These are phyloP conservation scores for Metaphire vulgaris DNA, from an alignment of 1,140 invertebrate genomes.

Conservation along the genomic window DNA sequence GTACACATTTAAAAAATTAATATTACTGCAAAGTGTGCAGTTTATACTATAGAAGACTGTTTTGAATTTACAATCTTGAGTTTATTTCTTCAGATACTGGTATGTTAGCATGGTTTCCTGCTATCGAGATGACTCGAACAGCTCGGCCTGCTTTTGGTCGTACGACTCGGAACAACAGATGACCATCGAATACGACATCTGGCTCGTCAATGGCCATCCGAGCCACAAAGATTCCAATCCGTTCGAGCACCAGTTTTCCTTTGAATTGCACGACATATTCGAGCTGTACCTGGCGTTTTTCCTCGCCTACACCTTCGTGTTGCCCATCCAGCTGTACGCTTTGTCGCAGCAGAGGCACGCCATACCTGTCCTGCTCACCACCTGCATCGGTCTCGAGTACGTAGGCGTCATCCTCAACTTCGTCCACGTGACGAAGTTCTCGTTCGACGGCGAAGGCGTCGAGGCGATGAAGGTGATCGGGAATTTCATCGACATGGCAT, in stretches of 20 bases:
- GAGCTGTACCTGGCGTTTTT: constrained; percentile 87
- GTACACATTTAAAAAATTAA: no score
- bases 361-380: constrained; percentile 82
- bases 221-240: constrained; percentile 61
- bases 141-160: constrained; percentile 34
- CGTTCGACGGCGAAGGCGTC: constrained; percentile 78
- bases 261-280: constrained; percentile 78
- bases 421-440: constrained; percentile 80
- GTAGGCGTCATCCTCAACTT: constrained; percentile 76
- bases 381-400: constrained; percentile 76
- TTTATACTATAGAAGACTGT: no score
- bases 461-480: constrained; percentile 72
- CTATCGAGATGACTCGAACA: constrained; percentile 61
- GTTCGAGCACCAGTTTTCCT: constrained; percentile 90
- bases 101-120: constrained; percentile 90
- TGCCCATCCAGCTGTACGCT: constrained; percentile 80
- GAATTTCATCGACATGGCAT: constrained; percentile 83
- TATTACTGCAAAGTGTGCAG: no score
- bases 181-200: constrained; percentile 80
- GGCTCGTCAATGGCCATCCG: constrained; percentile 92
- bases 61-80: no score
- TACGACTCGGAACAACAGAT: constrained; percentile 40
- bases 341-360: constrained; percentile 77
- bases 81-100: constrained; percentile 84
- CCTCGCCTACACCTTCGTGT: constrained; percentile 73